Evolutionary conservation across 2,113 vertebrate species (phyloP), one percentile per base, ranked within the genome.

Genomic region (Boleophthalmus pectinirostris): DNA sequence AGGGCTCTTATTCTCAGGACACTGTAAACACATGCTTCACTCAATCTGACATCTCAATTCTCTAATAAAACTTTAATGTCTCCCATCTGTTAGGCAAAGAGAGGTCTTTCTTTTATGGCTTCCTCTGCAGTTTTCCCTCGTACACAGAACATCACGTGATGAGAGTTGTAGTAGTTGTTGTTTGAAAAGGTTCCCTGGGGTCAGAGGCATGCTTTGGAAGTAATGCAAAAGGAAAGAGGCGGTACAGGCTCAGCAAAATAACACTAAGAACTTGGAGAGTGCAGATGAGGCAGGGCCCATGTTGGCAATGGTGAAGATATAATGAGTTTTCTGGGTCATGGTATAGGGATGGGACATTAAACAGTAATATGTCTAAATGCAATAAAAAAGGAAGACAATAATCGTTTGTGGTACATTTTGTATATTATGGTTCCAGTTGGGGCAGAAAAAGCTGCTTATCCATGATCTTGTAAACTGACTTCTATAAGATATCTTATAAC

Each of bases 11-110:
- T 76, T 75, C 70, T 67, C 47, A 70, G 58, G 77, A 73, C 46
- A 74, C 51, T 74, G 20, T 24, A 33, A 70, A 72, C 77, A 71
- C 64, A 58, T 66, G 71, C 57, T 72, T 66, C 8, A 79, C 68
- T 57, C 65, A 20, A 66, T 69, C 67, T 45, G 58, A 73, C 49
- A 73, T 74, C 72, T 65, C 58, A n/a, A 47, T 73, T 67, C 72
- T 66, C 74, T 63, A 68, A 77, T 85, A 73, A 82, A 88, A 70
- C 15, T 90, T 90, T 82, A 43, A 80, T 80, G 72, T 24, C 53
- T 72, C 53, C 68, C 70, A 70, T 77, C 63, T 80, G 65, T 38
- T 65, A 81, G 73, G 70, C 16, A 74, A 79, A 47, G 66, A 78
- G 75, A 81, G 74, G 67, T 65, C 66, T 63, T 56, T 25, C 6